A percentile compares a stretch with the other conserved stretches of the same genome.
These are phyloP conservation scores for Pionites leucogaster DNA, from an alignment of 2,113 vertebrate species.

Conservation along the genomic window DNA sequence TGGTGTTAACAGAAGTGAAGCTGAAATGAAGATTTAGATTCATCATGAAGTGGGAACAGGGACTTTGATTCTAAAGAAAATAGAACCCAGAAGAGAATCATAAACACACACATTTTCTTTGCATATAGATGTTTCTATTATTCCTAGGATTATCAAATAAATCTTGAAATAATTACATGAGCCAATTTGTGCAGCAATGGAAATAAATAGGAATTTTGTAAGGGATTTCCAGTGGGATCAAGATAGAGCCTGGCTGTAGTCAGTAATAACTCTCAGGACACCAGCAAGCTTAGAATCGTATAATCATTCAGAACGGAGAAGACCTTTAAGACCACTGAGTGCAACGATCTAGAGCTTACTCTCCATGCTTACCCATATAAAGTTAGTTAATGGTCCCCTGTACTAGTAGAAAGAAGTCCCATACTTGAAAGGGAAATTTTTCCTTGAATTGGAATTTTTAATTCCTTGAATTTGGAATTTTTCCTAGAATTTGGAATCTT, in stretches of 20 bases:
- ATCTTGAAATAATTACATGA: neutral
- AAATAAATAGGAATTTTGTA: slow-evolving; percentile 16
- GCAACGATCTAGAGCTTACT: neutral
- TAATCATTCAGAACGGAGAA: neutral
- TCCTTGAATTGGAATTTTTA: neutral
- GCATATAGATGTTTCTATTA: slow-evolving; percentile 9
- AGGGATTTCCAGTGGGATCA: neutral
- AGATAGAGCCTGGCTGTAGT: neutral
- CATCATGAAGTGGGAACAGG: slow-evolving; percentile 24
- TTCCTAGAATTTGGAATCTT: neutral
- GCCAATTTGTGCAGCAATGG: neutral
- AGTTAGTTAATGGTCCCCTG: neutral
- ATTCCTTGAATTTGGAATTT: neutral
- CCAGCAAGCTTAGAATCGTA: neutral
- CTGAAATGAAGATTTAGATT: slow-evolving; percentile 32
- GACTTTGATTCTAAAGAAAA: slow-evolving; percentile 41
- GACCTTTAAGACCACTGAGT: neutral
- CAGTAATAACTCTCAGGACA: neutral
- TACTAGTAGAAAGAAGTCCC: neutral
- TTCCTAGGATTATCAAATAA: neutral
- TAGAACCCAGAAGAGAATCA: slow-evolving; percentile 34
- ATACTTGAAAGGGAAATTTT: neutral
- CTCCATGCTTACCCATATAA: neutral
- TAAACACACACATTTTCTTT: slow-evolving; percentile 16
- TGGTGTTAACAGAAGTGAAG: slow-evolving; percentile 46